Percentiles rank a stretch among this genome's conserved stretches.
Evolutionary conservation across 2,888 invertebrate species (phyloP).

Genomic region (Trachelus stipa): DNA sequence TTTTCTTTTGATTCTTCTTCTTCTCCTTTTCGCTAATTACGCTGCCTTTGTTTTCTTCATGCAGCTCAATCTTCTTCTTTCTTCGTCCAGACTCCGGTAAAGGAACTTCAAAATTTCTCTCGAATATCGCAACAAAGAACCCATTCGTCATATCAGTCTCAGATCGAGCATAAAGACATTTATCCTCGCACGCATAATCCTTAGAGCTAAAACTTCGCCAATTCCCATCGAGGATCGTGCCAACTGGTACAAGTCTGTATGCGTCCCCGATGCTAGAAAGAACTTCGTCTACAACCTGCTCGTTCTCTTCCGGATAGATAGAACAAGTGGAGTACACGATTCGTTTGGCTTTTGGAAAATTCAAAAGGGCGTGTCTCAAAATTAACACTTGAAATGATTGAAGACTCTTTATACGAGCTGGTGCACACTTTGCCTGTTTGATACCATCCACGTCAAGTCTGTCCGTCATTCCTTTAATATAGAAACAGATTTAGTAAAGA

Average conservation of each 20-base stretch:
- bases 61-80: slow-evolving; percentile 12
- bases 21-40: slow-evolving; percentile 12
- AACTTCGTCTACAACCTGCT: slow-evolving; percentile 84
- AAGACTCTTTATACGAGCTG: slow-evolving; percentile 73
- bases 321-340: slow-evolving; percentile 99
- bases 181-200: slow-evolving; percentile 75
- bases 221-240: slow-evolving; percentile 72
- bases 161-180: slow-evolving; percentile 83
- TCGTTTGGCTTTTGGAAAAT: slow-evolving; percentile 84
- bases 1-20: slow-evolving; percentile 30
- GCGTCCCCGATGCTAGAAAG: slow-evolving; percentile 58
- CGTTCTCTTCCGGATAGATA: slow-evolving; percentile 89
- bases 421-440: slow-evolving; percentile 64
- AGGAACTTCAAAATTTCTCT: slow-evolving; percentile 66
- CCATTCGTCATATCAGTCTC: slow-evolving; percentile 88
- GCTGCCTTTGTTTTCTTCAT: not conserved
- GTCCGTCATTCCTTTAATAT: slow-evolving; percentile 71
- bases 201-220: slow-evolving; percentile 79
- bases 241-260: slow-evolving; percentile 75
- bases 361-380: slow-evolving; percentile 84
- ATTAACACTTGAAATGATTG: slow-evolving; percentile 86
- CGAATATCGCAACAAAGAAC: slow-evolving; percentile 94
- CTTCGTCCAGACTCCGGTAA: slow-evolving; percentile 41
- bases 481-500: slow-evolving; percentile 5
- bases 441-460: slow-evolving; percentile 68